Evolutionary conservation across 2,888 invertebrate species (phyloP), one percentile per base, ranked within the genome.

Genomic region (Sphaeridia pumilis): DNA sequence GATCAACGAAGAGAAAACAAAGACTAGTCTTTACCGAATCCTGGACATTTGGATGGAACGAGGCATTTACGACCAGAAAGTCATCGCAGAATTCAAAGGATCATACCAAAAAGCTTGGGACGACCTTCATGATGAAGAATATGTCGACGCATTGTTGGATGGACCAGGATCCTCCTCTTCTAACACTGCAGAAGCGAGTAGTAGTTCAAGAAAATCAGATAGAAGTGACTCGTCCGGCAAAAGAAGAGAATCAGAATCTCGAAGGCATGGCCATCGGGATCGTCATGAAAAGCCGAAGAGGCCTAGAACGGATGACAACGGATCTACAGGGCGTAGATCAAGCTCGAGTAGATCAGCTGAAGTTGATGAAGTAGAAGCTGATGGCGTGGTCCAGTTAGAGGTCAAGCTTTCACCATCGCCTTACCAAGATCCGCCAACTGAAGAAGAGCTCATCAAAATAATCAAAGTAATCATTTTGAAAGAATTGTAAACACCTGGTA

Each of bases 1-100:
- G 69, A 67, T 67, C n/a, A 75, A 78, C 59, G 77, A 82, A 58
- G 86, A 89, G 62, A 87, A 88, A 69, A 86, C 89, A 1, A 81
- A 84, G 65, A 78, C 78, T 50, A 84, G 85, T 47, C 73, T 94
- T 44, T 80, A 81, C 52, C 78, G 94, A 67, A 80, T 95, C 60
- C 72, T 95, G 17, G 78, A 79, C 58, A 92, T 95, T 64, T 95
- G 95, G 95, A 82, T 84, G 63, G 92, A 95, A 66, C 76, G 95
- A 67, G 85, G 83, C 21, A 88, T 94, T 2, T 95, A 89, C 68
- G 86, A 87, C 66, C 75, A 81, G 48, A 76, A 82, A 58, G 80
- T 83, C 66, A 86, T 95, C 61, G 78, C 80, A 50, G 85, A 87
- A 53, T 87, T 83, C 69, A 84, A 83, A 69, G 75, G 76, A 53